Base-by-base conservation (phyloP, 2,113 vertebrate genomes). In the Himantopus leucocephalus region DNA sequence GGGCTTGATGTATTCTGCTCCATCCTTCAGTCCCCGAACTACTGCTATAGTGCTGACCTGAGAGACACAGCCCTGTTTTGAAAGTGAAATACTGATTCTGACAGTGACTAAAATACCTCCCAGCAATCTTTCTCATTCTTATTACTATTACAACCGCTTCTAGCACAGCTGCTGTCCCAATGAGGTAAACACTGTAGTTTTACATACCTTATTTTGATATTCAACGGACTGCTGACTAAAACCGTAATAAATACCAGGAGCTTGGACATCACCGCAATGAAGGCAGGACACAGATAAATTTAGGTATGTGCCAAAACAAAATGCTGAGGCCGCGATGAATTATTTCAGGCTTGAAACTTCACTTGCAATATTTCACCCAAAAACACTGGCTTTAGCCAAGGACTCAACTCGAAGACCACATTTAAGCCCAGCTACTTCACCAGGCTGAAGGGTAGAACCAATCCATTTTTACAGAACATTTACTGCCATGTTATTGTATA, bases 221-320 rank as follows among this genome's bases (percentile, higher is more conserved):
- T 70, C 90, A 93, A 75, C 64, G 84, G 53, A 55, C 34, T 88
- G 88, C 78, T 88, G 82, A 94, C 82, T 93, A 94, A 94, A 94
- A 90, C 50, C 0, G 0, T 7, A 90, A 93, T 88, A 95, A 96
- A 94, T 59, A 94, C 45, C 71, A 67, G 55, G 63, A 94, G 92
- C 41, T 41, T 10, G 93, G 90, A 90, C 78, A 77, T 70, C 20
- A 18, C 58, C 2, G 18, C 67, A 85, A 24, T 4, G 58, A 80
- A 82, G 58, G 62, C 39, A 85, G 45, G 30, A 45, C 8, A 76
- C 39, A 76, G 81, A 88, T 72, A 87, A 94, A 96, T 95, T 72
- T 20, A 89, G 74, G 71, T 48, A 4, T 9, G 41, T 93, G 85
- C 41, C 85, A 94, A 79, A 92, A 53, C 41, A 71, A 77, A 90